Conservation (phyloP, 2,113 vertebrate species). For the Eurystomus gularis region DNA sequence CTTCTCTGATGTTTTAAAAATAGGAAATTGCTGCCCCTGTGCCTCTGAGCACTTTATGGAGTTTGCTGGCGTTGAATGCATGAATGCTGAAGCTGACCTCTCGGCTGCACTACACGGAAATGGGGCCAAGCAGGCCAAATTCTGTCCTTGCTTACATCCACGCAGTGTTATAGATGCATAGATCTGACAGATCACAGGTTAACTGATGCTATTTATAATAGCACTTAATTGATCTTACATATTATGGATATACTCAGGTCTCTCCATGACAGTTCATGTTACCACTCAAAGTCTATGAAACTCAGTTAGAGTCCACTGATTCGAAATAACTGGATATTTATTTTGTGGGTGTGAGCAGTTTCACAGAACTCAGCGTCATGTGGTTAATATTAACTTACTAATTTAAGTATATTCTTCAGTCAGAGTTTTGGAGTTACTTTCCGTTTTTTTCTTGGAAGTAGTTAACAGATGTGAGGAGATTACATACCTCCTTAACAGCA, state of each 20-base stretch:
- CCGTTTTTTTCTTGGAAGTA: background rate
- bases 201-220: slow-evolving; percentile 15
- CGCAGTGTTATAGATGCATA: background rate
- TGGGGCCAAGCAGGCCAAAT: background rate
- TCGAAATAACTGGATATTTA: background rate
- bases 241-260: background rate
- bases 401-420: background rate
- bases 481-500: background rate
- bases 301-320: background rate
- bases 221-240: background rate
- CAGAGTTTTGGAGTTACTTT: background rate
- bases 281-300: background rate
- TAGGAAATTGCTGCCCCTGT: slow-evolving; percentile 6
- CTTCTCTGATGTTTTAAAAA: slow-evolving; percentile 48
- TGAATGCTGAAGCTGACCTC: slow-evolving; percentile 43
- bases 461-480: background rate
- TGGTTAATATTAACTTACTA: background rate
- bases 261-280: background rate
- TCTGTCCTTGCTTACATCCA: slow-evolving; percentile 2
- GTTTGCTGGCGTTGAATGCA: background rate
- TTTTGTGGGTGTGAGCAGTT: background rate
- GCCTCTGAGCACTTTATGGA: background rate
- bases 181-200: slow-evolving; percentile 17
- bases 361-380: background rate
- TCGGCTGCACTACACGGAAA: background rate